These are phyloP conservation scores for Erynnis tages DNA, from an alignment of 2,888 invertebrate genomes.

Conservation along the genomic window DNA sequence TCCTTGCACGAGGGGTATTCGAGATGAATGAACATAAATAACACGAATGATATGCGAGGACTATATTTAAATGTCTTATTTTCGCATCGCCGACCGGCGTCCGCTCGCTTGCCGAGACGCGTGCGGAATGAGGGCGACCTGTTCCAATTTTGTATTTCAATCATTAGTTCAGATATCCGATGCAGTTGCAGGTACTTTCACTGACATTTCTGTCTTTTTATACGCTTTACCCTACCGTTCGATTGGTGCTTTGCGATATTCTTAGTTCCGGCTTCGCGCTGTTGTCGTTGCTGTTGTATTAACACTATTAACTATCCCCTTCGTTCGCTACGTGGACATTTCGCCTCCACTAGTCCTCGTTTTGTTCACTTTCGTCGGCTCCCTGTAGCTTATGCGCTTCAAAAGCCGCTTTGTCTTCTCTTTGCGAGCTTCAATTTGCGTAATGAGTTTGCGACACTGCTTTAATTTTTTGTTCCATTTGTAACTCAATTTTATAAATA, in stretches of 20 bases:
- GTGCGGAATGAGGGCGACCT: slow-evolving; percentile 67
- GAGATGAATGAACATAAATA: slow-evolving; percentile 32
- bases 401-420: background rate
- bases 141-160: slow-evolving; percentile 77
- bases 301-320: slow-evolving; percentile 3
- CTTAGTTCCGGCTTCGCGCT: slow-evolving; percentile 20
- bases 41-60: slow-evolving; percentile 25
- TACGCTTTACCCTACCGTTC: slow-evolving; percentile 21
- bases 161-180: slow-evolving; percentile 48
- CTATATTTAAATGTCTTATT: slow-evolving; percentile 62
- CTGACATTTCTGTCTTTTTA: slow-evolving; percentile 42
- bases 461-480: background rate
- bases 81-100: slow-evolving; percentile 51
- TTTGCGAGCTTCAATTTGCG: background rate
- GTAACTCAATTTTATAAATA: background rate
- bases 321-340: slow-evolving; percentile 19
- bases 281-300: slow-evolving; percentile 13
- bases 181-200: slow-evolving; percentile 60
- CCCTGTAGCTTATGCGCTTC: slow-evolving; percentile 18
- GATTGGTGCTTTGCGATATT: slow-evolving; percentile 21
- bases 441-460: slow-evolving; percentile 5
- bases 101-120: slow-evolving; percentile 60
- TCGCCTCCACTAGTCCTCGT: slow-evolving; percentile 24
- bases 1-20: slow-evolving; percentile 1
- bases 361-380: slow-evolving; percentile 32